Conservation (phyloP, 2,113 vertebrate species). For the Antechinus stuartii region DNA sequence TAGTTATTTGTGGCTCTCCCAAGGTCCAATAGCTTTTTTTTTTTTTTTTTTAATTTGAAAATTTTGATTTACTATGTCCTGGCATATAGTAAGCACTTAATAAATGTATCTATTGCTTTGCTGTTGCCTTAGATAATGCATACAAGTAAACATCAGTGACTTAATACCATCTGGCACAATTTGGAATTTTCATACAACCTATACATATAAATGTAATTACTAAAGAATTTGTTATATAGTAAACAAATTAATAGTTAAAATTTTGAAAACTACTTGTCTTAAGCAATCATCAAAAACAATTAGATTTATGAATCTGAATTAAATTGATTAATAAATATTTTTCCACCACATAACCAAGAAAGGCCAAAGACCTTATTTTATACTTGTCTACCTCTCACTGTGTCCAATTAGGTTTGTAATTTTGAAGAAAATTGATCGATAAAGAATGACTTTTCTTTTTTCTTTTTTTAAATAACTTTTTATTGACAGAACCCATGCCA, state of each 20-base stretch:
- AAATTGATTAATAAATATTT: conserved; percentile 37
- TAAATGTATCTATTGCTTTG: not conserved
- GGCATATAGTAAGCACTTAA: not conserved
- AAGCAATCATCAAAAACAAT: conserved; percentile 1
- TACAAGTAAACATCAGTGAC: not conserved
- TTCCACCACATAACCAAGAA: not conserved
- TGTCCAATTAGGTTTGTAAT: not conserved
- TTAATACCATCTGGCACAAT: not conserved
- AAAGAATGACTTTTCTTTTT: conserved; percentile 29
- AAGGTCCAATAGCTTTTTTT: too few relatives aligned
- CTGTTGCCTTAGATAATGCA: not conserved
- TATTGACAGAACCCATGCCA: too few relatives aligned
- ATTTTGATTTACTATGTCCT: not conserved
- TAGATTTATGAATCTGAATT: not conserved
- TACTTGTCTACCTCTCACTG: not conserved
- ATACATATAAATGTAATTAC: conserved; percentile 11
- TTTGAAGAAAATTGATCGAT: conserved; percentile 18
- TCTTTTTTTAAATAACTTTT: too few relatives aligned
- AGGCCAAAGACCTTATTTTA: not conserved
- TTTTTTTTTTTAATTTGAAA: not conserved
- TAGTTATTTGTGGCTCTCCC: too few relatives aligned
- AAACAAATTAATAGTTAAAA: conserved; percentile 22
- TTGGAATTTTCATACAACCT: not conserved
- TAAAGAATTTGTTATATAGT: conserved; percentile 11
- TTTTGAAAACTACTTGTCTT: conserved; percentile 2